Percentiles rank a stretch among this genome's conserved stretches.
phyloP scores from a whole-genome alignment of 2,888 invertebrate genomes.

The Aspidiotus rigidus region DNA sequence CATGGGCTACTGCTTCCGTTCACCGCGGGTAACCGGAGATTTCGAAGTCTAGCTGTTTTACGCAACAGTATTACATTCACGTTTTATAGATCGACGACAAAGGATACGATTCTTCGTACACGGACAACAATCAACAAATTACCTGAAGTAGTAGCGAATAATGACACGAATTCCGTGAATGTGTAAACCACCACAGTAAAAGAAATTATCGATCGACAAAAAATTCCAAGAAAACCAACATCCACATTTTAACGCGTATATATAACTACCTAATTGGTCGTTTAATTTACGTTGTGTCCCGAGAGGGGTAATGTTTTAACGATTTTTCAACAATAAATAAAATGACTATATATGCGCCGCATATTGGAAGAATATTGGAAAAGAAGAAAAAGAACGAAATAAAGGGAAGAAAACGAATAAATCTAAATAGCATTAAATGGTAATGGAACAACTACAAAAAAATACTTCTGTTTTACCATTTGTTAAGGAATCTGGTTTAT shows the following conservation, averaged over 20 bases:
- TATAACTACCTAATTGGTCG: constrained; percentile 18
- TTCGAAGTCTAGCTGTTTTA: too few species aligned
- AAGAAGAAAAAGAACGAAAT: neutral
- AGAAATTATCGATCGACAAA: neutral
- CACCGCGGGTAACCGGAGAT: too few species aligned
- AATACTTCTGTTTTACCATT: constrained; percentile 27
- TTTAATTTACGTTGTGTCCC: neutral
- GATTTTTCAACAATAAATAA: constrained; percentile 6
- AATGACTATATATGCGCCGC: neutral
- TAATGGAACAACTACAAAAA: constrained; percentile 19
- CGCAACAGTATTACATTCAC: too few species aligned
- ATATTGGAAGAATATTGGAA: too few species aligned
- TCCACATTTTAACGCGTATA: constrained; percentile 3
- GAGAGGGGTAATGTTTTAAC: neutral
- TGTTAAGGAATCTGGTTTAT: constrained; percentile 32
- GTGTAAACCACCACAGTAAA: neutral
- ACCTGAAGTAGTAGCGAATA: too few species aligned
- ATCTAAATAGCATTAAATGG: constrained; percentile 24
- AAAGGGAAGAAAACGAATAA: constrained; percentile 12
- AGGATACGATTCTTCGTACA: too few species aligned
- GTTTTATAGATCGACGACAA: too few species aligned
- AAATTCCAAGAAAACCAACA: constrained; percentile 3
- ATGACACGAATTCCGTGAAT: too few species aligned
- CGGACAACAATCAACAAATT: too few species aligned
- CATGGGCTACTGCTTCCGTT: too few species aligned